A percentile compares a stretch with the other conserved stretches of the same genome.
Evolutionary conservation across 2,888 invertebrate genomes (phyloP).

Genomic region (Ectobius pallidus): DNA sequence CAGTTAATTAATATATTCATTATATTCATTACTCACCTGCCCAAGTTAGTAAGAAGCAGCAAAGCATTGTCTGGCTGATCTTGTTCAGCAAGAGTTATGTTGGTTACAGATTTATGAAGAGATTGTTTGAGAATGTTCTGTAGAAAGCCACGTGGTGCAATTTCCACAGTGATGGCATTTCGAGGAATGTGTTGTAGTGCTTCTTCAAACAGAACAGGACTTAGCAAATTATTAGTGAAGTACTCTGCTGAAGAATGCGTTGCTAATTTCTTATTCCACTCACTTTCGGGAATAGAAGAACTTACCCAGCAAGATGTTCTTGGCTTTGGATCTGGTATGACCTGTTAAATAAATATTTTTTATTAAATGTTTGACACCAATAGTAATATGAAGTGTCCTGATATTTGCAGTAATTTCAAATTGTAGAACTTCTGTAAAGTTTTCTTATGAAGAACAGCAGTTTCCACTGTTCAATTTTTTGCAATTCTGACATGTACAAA

Average conservation of each 20-base stretch:
- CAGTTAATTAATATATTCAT: too few relatives aligned
- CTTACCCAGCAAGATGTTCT: constrained; percentile 84
- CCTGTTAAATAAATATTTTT: background rate
- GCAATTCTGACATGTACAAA: too few relatives aligned
- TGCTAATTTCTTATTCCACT: constrained; percentile 72
- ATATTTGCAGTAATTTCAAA: too few relatives aligned
- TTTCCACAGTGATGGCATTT: constrained; percentile 86
- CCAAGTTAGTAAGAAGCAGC: constrained; percentile 58
- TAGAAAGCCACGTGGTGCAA: constrained; percentile 93
- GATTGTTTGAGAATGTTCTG: constrained; percentile 92
- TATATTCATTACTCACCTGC: constrained; percentile 58
- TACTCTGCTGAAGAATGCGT: constrained; percentile 82
- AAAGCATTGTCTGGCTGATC: constrained; percentile 58
- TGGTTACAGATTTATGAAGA: constrained; percentile 68
- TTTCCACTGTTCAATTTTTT: too few relatives aligned
- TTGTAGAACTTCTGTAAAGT: too few relatives aligned
- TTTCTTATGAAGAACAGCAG: too few relatives aligned
- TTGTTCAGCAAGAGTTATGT: constrained; percentile 72
- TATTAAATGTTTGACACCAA: too few relatives aligned
- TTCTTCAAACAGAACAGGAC: constrained; percentile 92
- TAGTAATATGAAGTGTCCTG: too few relatives aligned
- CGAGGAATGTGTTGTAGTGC: constrained; percentile 83
- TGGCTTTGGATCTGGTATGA: constrained; percentile 67
- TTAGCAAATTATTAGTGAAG: constrained; percentile 93
- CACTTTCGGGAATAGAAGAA: constrained; percentile 74